Base-by-base conservation (phyloP, 2,888 invertebrate genomes). In the Neoascia interrupta region DNA sequence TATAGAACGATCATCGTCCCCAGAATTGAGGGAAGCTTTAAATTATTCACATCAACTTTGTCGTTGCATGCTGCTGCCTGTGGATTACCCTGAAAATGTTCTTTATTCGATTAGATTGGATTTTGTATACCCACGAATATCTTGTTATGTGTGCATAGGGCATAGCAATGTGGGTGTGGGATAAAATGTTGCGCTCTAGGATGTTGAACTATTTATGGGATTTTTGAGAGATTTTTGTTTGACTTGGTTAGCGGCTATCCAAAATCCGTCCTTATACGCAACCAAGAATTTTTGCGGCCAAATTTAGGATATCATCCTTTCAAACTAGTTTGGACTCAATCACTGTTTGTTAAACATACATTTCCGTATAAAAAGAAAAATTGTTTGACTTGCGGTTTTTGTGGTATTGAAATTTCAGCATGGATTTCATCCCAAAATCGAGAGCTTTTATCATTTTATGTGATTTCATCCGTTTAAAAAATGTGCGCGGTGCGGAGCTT, bases 51-150 rank as follows among this genome's bases (percentile, higher is more conserved):
- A 43, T 31, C 34, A 54, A 66, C 47, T 64, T 54, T 66, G 64
- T 66, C 64, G 39, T 75, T 72, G 72, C 54, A 76, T 23, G 36
- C 39, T 64, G 51, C 16, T 45, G 53, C 36, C 39, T 28, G 56
- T 49, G 60, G 54, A 34, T 68, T 68, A 73, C 68, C 61, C 79
- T 56, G 37, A 58, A 64, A 72, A 64, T 41, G 53, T 76, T 49
- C 66, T 56, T 68, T 66, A 79, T 79, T 73, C 79, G 73, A 79
- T 79, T 73, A 73, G 54, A 73, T 66, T 72, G 60, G 64, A 68
- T 79, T 73, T 45, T 39, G 8, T 37, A 51, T 39, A 21, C 18
- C 28, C 23, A 31, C 13, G 23, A 26, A 31, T 47, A 37, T 54
- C 34, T 58, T 45, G 26, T 5, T 8, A 41, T 53, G 21, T 41